Evolutionary conservation across 2,797 vertebrate genomes (phyloP).

Genomic region (Sebastes flavidus): DNA sequence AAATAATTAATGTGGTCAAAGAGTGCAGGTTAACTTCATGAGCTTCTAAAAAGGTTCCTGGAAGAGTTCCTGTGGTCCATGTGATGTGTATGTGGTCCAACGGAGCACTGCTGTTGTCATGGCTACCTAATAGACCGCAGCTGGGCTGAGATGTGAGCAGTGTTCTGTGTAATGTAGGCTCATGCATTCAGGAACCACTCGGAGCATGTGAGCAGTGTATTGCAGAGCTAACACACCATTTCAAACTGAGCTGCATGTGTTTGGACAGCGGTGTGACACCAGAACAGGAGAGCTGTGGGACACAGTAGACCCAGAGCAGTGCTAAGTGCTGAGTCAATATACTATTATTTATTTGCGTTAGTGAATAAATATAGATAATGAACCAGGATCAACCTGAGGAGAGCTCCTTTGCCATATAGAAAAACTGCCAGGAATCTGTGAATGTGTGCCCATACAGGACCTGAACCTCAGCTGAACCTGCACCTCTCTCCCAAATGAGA

Average conservation of each 20-base stretch:
- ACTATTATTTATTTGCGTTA: neutral
- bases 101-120: neutral
- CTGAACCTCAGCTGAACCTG: neutral
- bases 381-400: neutral
- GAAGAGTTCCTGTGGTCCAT: neutral
- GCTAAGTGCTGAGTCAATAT: neutral
- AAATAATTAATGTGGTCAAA: neutral
- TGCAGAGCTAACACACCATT: neutral
- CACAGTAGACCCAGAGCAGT: too few species aligned
- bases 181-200: neutral
- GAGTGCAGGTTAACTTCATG: neutral
- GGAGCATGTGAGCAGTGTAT: neutral
- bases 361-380: neutral
- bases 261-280: neutral
- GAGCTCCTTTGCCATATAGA: neutral
- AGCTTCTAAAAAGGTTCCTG: neutral
- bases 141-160: neutral
- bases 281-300: neutral
- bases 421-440: neutral
- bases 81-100: neutral
- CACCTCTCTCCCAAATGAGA: too few species aligned
- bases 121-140: neutral
- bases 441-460: neutral
- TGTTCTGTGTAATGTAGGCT: neutral
- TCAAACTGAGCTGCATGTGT: neutral